A percentile compares a stretch with the other conserved stretches of the same genome.
Conservation (phyloP, 1,140 invertebrate genomes). For the Brachionus paranguensis region DNA sequence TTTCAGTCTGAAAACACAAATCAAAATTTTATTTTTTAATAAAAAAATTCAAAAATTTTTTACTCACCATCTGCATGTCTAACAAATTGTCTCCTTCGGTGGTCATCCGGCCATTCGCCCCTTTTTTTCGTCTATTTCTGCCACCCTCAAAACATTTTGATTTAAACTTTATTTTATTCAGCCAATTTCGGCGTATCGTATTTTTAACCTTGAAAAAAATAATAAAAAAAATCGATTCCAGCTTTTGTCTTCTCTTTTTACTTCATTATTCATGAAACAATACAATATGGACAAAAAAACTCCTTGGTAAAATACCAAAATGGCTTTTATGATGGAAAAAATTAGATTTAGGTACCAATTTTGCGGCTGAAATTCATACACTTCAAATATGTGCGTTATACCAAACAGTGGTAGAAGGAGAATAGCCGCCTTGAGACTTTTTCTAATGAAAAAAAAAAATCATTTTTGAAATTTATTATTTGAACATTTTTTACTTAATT, state of each 20-base stretch:
- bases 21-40: background rate
- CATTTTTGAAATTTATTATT: background rate
- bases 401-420: constrained; percentile 28
- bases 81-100: constrained; percentile 2
- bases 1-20: background rate
- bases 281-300: constrained; percentile 36
- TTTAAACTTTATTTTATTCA: constrained; percentile 27
- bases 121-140: background rate
- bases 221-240: background rate
- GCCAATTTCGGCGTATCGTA: background rate
- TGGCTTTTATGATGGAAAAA: constrained; percentile 23
- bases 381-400: constrained; percentile 34
- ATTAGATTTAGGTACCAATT: constrained; percentile 28
- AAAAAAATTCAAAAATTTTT: background rate
- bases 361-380: background rate
- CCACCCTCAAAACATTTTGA: background rate
- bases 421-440: constrained; percentile 32
- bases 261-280: constrained; percentile 39
- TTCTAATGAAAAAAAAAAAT: background rate
- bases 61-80: background rate
- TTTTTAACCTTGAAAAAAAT: background rate
- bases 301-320: constrained; percentile 37
- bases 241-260: background rate
- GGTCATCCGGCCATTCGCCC: background rate
- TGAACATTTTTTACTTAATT: background rate